Base-by-base conservation (phyloP, 2,888 invertebrate species). In the Unio delphinus region DNA sequence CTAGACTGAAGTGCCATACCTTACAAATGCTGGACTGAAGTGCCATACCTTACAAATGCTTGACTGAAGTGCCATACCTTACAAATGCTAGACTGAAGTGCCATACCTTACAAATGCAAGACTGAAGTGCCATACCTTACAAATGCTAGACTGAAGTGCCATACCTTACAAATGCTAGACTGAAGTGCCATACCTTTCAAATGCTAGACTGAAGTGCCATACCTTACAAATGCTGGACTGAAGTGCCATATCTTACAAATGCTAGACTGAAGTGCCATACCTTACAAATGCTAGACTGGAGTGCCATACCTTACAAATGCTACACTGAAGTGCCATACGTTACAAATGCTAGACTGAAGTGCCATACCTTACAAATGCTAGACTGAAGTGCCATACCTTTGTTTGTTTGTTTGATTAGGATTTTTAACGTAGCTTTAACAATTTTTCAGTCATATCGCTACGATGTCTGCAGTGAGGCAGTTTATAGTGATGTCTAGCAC, bases 361-460 rank as follows among this genome's bases (percentile, higher is more conserved):
- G 78, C 28, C 28, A 28, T 28, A 28, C 28, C 28, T 28, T 28
- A 4, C 2, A 28, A 34, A 34, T 4, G 34, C 34, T 34, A 34
- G 68, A 73, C 61, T 74, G 69, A 45, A 75, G 74, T n/a, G 78
- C 23, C 23, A 23, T 23, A 23, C 54, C 23, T 62, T 26, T 23
- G 23, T 23, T 23, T 23, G 23, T 23, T 23, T 23, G 23, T 23
- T 23, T 23, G 23, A 23, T 23, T 23, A 23, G 23, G 23, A 23
- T 23, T 23, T 23, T 23, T 23, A 23, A 23, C 23, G 0, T 23
- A 23, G 23, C 23, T 23, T 23, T 23, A 23, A 23, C 23, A 23
- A 23, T 23, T 23, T 23, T 23, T 23, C 23, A 23, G 23, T 23
- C 23, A 23, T 23, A 23, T 23, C 23, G 23, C 23, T 23, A 23